These are phyloP conservation scores for Microplitis manilae DNA, from an alignment of 2,888 invertebrate genomes.

Conservation along the genomic window DNA sequence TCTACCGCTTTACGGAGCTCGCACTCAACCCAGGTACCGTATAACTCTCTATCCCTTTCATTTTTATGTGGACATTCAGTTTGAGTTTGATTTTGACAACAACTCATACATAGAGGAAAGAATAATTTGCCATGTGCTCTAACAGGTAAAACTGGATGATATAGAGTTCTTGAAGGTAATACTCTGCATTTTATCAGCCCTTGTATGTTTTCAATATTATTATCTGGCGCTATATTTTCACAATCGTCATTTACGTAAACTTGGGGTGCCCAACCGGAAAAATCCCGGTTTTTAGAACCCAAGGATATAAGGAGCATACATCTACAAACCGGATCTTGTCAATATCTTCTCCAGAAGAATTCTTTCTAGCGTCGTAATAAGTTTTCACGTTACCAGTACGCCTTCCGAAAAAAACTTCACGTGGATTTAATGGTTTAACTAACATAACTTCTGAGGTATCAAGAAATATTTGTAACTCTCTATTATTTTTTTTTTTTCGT, in stretches of 20 bases:
- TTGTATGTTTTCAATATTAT: conserved; percentile 37
- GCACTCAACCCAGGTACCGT: conserved; percentile 61
- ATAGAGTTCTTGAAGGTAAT: conserved; percentile 51
- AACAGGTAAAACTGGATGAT: conserved; percentile 59
- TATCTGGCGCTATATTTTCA: conserved; percentile 18
- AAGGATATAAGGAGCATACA: conserved; percentile 58
- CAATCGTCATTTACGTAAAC: conserved; percentile 45
- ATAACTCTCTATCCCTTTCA: conserved; percentile 49
- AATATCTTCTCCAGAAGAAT: neutral
- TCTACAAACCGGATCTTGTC: conserved; percentile 38
- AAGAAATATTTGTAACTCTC: conserved; percentile 14
- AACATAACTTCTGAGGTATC: conserved; percentile 4
- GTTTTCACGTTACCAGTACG: conserved; percentile 51
- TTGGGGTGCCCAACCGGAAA: conserved; percentile 59
- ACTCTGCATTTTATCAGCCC: conserved; percentile 54
- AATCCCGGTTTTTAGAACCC: conserved; percentile 54
- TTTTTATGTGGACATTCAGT: conserved; percentile 56
- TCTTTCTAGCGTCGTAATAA: conserved; percentile 31
- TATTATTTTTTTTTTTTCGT: conserved; percentile 6
- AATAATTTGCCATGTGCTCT: conserved; percentile 56
- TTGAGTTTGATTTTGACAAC: conserved; percentile 54
- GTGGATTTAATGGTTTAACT: conserved; percentile 20
- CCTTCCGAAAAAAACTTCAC: conserved; percentile 56
- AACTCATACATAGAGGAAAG: conserved; percentile 62
- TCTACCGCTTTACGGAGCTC: conserved; percentile 60